Evolutionary conservation across 2,113 vertebrate species (phyloP).

Genomic region (Acinonyx jubatus): DNA sequence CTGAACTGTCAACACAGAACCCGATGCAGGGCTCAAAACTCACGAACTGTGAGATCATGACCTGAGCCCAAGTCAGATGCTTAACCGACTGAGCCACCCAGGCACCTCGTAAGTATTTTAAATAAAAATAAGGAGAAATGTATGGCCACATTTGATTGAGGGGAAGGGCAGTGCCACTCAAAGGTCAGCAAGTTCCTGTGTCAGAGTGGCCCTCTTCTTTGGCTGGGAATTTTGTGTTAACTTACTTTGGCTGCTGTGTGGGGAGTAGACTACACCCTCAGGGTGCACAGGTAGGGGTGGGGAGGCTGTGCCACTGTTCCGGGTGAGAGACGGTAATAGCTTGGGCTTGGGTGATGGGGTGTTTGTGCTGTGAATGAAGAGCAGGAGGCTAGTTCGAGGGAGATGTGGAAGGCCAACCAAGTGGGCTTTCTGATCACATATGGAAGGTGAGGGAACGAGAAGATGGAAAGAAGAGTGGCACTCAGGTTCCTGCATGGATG

Average conservation of each 20-base stretch:
- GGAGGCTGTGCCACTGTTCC: no score
- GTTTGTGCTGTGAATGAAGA: background rate
- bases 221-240: background rate
- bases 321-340: background rate
- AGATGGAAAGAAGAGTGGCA: background rate
- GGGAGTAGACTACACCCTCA: fast-evolving
- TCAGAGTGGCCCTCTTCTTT: background rate
- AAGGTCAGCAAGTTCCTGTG: background rate
- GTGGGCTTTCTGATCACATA: background rate
- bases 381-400: background rate
- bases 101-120: background rate
- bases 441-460: background rate
- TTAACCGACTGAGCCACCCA: no score
- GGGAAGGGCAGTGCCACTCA: background rate
- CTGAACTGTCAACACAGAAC: no score
- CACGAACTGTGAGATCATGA: no score
- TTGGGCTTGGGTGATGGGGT: background rate
- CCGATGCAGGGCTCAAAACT: no score
- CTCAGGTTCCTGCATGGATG: background rate
- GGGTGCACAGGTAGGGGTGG: no score
- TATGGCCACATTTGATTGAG: background rate
- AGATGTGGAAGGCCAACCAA: background rate
- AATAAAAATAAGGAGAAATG: background rate
- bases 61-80: no score
- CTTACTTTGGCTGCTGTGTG: background rate